Evolutionary conservation across 2,888 invertebrate species (phyloP), one percentile per base, ranked within the genome.

Genomic region (Phorcus lineatus): DNA sequence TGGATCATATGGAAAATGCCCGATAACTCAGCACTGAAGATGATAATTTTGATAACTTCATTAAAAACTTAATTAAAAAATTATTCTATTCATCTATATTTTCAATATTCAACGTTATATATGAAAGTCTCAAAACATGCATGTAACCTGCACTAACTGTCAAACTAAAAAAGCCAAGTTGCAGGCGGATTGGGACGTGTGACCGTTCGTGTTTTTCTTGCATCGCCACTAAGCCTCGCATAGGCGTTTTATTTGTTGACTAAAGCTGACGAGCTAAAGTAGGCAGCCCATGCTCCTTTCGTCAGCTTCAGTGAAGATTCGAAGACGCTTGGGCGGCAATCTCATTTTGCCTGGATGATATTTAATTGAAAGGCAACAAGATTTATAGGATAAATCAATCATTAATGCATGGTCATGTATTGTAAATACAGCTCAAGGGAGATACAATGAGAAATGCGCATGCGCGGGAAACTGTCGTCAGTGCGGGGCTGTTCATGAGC

Each of bases 331-430:
- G 74, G 70, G 52, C 74, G 78, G 75, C 78, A 70, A 78, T 75
- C 78, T 81, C 81, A 81, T 81, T 81, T 81, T 62, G 40, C 28
- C 78, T 74, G 78, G 81, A 81, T 81, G 81, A 81, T 81, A 81
- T 81, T 81, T 81, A 81, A 81, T 81, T 81, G 81, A 81, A 81
- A 81, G 81, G 81, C 81, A 81, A 81, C 81, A 81, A 81, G 81
- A 81, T 81, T 81, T 81, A 81, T 81, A 78, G 75, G 81, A 78
- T 81, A 81, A 81, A 81, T 81, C 81, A 81, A 81, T 81, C 81
- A 81, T 81, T 81, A 81, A 81, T 81, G 81, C 81, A 81, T 81
- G 81, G 75, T 78, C 81, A 81, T 81, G 81, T 78, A 81, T 78
- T 74, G 74, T 78, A 81, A 81, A 81, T 81, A 81, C 81, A 74